Evolutionary conservation across 2,888 invertebrate species (phyloP), one percentile per base, ranked within the genome.

Genomic region (Bhutanitis thaidina): DNA sequence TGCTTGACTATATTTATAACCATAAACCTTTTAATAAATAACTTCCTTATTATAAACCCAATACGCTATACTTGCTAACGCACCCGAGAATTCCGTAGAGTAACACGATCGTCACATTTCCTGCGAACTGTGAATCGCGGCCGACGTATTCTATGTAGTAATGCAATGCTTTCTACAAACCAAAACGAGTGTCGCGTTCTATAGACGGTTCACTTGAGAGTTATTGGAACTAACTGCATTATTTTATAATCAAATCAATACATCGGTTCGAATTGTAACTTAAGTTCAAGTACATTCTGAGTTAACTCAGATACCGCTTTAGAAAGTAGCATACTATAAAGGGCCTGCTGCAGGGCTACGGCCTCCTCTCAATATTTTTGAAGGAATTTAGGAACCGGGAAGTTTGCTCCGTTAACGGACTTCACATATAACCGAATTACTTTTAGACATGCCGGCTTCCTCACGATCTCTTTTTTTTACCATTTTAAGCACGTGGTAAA

Each of bases 91-190:
- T 71, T 74, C 63, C 60, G 64, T 60, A 55, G 39, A 40, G 86
- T 78, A 83, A 86, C 65, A 60, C 63, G 80, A 85, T 67, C 71
- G 51, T 47, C 43, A 45, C 57, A 59, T 77, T 86, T 85, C 78
- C 73, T 67, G 66, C 62, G 77, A 85, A 80, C 53, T 57, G 72
- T 62, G 61, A 67, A 77, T 74, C 68, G 72, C 74, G 65, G 64
- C 69, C 67, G 61, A 55, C 58, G 58, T 64, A 60, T 80, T 80
- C 71, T 65, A 60, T 71, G 73, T 71, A 76, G 54, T 69, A 71
- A 67, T 69, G 72, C 71, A 78, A 80, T 75, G 80, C 69, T 74
- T 83, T 84, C 86, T 77, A 60, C 71, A 74, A 80, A 83, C 61
- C 72, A 69, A 78, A 76, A 61, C 61, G 58, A 65, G 62, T 68